A percentile compares a stretch with the other conserved stretches of the same genome.
Conservation (phyloP, 2,888 invertebrate genomes). For the Oscheius sp. region DNA sequence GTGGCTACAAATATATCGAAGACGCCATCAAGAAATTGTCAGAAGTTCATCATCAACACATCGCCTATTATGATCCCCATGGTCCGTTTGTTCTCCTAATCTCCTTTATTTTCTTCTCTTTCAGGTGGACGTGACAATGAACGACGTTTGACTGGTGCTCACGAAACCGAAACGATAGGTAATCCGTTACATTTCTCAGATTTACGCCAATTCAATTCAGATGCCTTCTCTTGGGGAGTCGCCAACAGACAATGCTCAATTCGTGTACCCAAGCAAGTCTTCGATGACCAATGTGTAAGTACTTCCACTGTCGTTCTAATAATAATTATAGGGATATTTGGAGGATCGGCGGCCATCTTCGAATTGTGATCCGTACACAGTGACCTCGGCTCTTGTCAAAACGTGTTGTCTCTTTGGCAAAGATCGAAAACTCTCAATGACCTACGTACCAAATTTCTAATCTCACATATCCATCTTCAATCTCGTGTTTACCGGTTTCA, state of each 20-base stretch:
- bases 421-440: constrained; percentile 55
- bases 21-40: constrained; percentile 92
- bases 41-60: constrained; percentile 90
- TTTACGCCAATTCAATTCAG: no score
- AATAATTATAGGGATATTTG: constrained; percentile 62
- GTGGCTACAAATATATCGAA: constrained; percentile 84
- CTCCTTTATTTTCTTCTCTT: constrained; percentile 74
- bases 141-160: constrained; percentile 89
- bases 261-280: constrained; percentile 88
- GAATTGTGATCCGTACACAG: constrained; percentile 69
- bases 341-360: constrained; percentile 71
- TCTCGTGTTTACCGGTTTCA: background rate
- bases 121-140: constrained; percentile 88
- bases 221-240: constrained; percentile 84
- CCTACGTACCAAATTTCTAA: constrained; percentile 61
- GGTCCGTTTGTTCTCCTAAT: background rate
- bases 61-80: constrained; percentile 86
- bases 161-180: constrained; percentile 95
- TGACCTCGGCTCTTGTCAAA: constrained; percentile 59
- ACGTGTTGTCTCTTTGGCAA: constrained; percentile 60
- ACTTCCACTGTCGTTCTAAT: no score
- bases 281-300: constrained; percentile 63
- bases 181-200: no score
- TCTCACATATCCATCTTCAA: background rate
- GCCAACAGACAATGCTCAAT: constrained; percentile 83